Conservation (phyloP, 2,888 invertebrate genomes). For the Cataglyphis cursor region DNA sequence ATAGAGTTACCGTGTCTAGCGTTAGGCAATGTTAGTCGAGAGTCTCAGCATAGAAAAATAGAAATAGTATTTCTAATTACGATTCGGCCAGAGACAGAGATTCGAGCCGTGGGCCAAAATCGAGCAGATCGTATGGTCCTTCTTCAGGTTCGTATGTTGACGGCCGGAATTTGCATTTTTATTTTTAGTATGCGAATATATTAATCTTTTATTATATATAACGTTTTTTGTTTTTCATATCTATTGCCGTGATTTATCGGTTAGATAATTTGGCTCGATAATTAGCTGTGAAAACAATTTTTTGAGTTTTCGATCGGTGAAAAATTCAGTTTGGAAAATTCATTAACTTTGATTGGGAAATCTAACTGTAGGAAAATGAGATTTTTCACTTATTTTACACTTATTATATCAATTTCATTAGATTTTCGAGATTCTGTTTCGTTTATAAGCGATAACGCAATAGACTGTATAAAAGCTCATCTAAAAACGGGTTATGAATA, state of each 20-base stretch:
- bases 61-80: slow-evolving; percentile 59
- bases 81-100: slow-evolving; percentile 55
- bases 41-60: slow-evolving; percentile 22
- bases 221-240: not conserved
- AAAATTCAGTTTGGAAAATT: not conserved
- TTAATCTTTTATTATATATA: not conserved
- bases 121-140: slow-evolving; percentile 71
- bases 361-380: not conserved
- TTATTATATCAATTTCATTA: slow-evolving; percentile 10
- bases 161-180: slow-evolving; percentile 67
- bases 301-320: not conserved
- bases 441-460: slow-evolving; percentile 59
- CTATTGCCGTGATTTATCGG: not conserved
- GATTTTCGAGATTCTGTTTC: slow-evolving; percentile 51
- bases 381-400: not conserved
- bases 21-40: slow-evolving; percentile 25
- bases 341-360: not conserved
- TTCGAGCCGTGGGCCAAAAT: slow-evolving; percentile 61
- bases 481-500: slow-evolving; percentile 77
- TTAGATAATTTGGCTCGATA: not conserved
- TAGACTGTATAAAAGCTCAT: slow-evolving; percentile 65
- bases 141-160: slow-evolving; percentile 75
- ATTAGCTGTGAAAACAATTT: not conserved
- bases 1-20: slow-evolving; percentile 39
- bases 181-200: slow-evolving; percentile 34